Percentiles rank a stretch among this genome's conserved stretches.
Conservation (phyloP, 2,113 vertebrate species). For the Oreamnos americanus region DNA sequence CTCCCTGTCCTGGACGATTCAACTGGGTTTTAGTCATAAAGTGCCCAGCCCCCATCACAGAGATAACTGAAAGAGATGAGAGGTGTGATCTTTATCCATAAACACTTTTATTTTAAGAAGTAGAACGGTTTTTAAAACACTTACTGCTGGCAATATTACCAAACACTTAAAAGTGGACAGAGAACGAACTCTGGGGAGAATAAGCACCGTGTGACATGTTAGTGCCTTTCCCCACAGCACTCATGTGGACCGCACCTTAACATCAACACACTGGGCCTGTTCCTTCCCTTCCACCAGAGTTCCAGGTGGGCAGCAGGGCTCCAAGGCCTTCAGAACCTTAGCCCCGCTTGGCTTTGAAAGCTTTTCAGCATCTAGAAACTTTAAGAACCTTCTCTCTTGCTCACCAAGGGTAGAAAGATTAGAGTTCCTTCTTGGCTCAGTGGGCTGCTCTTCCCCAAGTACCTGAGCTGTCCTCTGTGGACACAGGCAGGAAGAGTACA, state of each 20-base stretch:
- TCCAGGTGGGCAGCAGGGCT: background rate
- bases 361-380: background rate
- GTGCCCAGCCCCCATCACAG: background rate
- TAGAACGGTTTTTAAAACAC: background rate
- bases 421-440: background rate
- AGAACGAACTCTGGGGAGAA: background rate
- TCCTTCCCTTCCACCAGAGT: background rate
- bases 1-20: background rate
- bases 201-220: background rate
- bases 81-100: conserved; percentile 9
- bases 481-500: background rate
- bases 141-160: background rate
- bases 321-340: background rate
- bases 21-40: background rate
- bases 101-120: conserved; percentile 41
- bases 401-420: background rate
- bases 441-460: background rate
- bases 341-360: background rate
- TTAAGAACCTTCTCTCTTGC: background rate
- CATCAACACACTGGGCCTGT: background rate
- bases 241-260: background rate
- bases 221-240: background rate
- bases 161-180: background rate
- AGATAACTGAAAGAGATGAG: background rate
- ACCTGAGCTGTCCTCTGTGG: background rate